Conservation (phyloP, 2,888 invertebrate species). For the Teinopalpus imperialis region DNA sequence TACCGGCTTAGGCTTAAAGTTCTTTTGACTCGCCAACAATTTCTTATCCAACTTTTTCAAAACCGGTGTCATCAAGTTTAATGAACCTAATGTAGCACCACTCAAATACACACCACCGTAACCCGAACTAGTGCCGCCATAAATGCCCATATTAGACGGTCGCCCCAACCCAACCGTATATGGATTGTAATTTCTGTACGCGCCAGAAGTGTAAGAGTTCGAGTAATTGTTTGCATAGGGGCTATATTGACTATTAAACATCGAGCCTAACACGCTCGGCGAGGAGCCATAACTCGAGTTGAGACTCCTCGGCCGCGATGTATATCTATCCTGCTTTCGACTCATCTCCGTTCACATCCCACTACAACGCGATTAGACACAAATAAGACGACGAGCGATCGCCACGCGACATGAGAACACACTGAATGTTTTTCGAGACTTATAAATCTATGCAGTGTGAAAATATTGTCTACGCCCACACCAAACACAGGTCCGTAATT, state of each 20-base stretch:
- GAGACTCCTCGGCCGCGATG: conserved; percentile 67
- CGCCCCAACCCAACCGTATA: conserved; percentile 68
- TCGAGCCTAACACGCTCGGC: conserved; percentile 67
- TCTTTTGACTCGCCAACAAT: conserved; percentile 72
- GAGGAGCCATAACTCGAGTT: conserved; percentile 70
- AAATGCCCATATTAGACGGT: conserved; percentile 72
- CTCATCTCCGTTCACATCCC: conserved; percentile 68
- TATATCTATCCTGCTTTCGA: conserved; percentile 70
- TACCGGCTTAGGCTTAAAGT: conserved; percentile 71
- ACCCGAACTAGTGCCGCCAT: conserved; percentile 84
- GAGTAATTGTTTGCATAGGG: conserved; percentile 64
- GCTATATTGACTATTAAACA: conserved; percentile 63
- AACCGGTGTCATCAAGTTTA: conserved; percentile 81
- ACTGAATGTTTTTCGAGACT: conserved; percentile 63
- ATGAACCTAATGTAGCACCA: conserved; percentile 78
- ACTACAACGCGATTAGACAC: conserved; percentile 36
- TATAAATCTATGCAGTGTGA: conserved; percentile 57
- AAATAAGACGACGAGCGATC: conserved; percentile 46
- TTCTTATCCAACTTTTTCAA: conserved; percentile 75
- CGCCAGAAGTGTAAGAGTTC: conserved; percentile 57
- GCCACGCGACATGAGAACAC: conserved; percentile 60
- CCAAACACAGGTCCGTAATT: conserved; percentile 43
- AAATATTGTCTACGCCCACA: conserved; percentile 68
- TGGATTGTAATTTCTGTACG: conserved; percentile 72
- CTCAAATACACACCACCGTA: conserved; percentile 87